phyloP scores from a whole-genome alignment of 2,888 invertebrate genomes.

The Rugalucina vietnamica region DNA sequence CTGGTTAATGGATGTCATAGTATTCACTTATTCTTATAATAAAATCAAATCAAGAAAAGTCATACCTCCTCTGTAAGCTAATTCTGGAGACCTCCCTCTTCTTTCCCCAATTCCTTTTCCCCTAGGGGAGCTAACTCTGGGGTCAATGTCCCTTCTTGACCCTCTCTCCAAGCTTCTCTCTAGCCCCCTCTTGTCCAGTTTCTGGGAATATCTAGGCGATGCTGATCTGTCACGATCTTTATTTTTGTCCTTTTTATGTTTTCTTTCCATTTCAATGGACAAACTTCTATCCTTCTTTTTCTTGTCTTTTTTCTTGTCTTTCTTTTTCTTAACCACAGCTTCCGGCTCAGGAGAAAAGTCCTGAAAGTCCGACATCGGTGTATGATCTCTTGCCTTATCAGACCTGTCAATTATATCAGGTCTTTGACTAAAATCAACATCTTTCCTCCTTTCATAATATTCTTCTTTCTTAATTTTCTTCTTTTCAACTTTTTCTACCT shows the following conservation, averaged over 20 bases:
- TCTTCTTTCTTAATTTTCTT: constrained; percentile 57
- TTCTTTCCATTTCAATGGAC: constrained; percentile 37
- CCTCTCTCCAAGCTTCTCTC: constrained; percentile 29
- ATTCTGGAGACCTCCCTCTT: constrained; percentile 38
- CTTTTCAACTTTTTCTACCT: constrained; percentile 55
- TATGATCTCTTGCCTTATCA: constrained; percentile 37
- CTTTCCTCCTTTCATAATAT: constrained; percentile 45
- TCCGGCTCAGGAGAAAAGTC: constrained; percentile 48
- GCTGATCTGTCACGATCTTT: constrained; percentile 54
- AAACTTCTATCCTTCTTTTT: constrained; percentile 59
- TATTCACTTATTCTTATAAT: too few species aligned
- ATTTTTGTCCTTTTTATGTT: constrained; percentile 53
- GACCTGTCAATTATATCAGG: constrained; percentile 4
- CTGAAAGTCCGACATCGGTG: constrained; percentile 47
- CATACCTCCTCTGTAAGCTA: not conserved
- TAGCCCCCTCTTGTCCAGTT: constrained; percentile 48
- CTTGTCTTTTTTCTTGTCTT: constrained; percentile 65
- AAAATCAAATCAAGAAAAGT: too few species aligned
- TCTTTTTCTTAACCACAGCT: constrained; percentile 53
- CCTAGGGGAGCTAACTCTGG: constrained; percentile 41
- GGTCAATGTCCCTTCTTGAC: constrained; percentile 47
- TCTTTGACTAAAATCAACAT: constrained; percentile 32
- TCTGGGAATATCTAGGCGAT: constrained; percentile 41
- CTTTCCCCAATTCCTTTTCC: constrained; percentile 53
- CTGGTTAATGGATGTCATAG: too few species aligned